These are phyloP conservation scores for Acanthococcus lagerstroemiae DNA, from an alignment of 2,888 invertebrate genomes.

Conservation along the genomic window DNA sequence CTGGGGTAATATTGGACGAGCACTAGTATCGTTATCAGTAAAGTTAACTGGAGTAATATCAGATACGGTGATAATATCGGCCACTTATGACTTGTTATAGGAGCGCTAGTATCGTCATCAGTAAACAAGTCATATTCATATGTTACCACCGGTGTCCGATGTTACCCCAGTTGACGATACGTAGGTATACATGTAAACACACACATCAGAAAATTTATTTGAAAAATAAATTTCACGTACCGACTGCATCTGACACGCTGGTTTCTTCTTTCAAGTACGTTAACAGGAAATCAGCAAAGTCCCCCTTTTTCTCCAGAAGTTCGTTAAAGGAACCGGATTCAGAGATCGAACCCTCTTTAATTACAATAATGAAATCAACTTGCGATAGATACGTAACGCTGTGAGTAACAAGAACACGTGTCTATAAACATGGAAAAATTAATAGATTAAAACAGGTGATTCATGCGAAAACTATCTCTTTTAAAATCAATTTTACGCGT, in stretches of 20 bases:
- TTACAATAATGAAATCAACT: conserved; percentile 79
- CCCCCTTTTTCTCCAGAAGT: conserved; percentile 74
- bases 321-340: conserved; percentile 86
- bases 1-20: not conserved
- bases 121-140: not conserved
- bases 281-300: conserved; percentile 72
- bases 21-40: no score
- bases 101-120: no score
- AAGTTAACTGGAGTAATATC: no score
- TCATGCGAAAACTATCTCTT: no score
- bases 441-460: no score
- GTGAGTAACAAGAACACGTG: conserved; percentile 88
- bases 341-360: conserved; percentile 75
- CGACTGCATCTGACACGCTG: conserved; percentile 35
- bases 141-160: no score
- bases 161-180: no score
- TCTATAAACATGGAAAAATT: conserved; percentile 46
- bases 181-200: not conserved
- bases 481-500: no score
- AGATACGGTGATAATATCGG: no score
- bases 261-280: conserved; percentile 60
- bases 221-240: not conserved
- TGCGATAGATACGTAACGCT: conserved; percentile 85
- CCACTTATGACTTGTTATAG: no score
- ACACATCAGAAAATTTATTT: not conserved